These are phyloP conservation scores for Entomobrya proxima DNA, from an alignment of 2,888 invertebrate species.

Conservation along the genomic window DNA sequence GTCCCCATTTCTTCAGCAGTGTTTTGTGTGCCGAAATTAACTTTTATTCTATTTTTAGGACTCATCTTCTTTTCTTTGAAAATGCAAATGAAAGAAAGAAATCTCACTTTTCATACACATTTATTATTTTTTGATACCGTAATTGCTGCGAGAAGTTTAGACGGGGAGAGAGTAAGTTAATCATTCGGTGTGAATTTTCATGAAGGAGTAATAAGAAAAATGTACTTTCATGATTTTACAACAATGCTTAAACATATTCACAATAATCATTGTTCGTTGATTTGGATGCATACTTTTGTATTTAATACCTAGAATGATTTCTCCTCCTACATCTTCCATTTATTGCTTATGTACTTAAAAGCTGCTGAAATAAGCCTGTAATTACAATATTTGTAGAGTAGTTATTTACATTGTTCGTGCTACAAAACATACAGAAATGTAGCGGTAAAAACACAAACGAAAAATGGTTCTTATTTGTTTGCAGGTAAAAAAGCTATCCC, in stretches of 20 bases:
- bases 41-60: slow-evolving; percentile 17
- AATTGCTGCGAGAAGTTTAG: neutral
- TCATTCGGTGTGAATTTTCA: neutral
- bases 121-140: neutral
- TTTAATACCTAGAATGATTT: neutral
- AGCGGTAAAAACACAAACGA: no score
- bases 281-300: neutral
- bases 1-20: neutral
- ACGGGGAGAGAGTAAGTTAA: neutral
- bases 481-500: no score
- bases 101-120: slow-evolving; percentile 22
- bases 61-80: slow-evolving; percentile 1
- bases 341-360: no score
- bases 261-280: neutral
- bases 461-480: no score
- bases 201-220: slow-evolving; percentile 6
- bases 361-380: no score
- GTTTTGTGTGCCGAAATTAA: neutral
- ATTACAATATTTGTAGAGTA: no score
- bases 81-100: neutral
- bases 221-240: neutral
- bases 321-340: no score
- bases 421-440: no score
- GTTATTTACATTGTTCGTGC: no score
- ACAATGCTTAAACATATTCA: neutral